A percentile compares a stretch with the other conserved stretches of the same genome.
These are phyloP conservation scores for Eulemur mongoz DNA, from an alignment of 2,797 vertebrate genomes.

Conservation along the genomic window DNA sequence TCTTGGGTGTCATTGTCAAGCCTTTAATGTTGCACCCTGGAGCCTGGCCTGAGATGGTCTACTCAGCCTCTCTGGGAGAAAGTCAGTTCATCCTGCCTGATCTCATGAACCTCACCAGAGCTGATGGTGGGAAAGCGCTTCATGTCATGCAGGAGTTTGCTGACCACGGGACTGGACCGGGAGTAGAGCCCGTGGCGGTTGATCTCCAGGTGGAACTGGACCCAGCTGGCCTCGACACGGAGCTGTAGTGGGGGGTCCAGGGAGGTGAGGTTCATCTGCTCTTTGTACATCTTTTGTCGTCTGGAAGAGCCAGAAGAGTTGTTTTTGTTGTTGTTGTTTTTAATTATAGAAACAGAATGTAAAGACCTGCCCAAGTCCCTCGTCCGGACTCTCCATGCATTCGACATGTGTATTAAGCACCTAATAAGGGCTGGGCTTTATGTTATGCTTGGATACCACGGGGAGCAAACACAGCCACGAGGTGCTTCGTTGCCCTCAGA, in stretches of 20 bases:
- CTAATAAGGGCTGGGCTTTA: neutral
- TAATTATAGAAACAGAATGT: fast-evolving
- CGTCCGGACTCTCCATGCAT: neutral
- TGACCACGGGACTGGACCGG: slow-evolving; percentile 85
- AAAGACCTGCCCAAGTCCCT: fast-evolving
- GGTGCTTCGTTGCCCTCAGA: neutral
- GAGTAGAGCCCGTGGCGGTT: slow-evolving; percentile 91
- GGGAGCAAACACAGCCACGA: fast-evolving
- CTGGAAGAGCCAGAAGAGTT: slow-evolving; percentile 65
- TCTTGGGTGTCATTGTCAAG: too few species aligned
- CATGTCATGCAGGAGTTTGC: slow-evolving; percentile 90
- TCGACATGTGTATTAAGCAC: neutral
- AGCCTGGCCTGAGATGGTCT: neutral
- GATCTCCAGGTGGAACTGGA: slow-evolving; percentile 96
- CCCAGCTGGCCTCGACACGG: slow-evolving; percentile 90
- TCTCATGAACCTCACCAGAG: slow-evolving; percentile 86
- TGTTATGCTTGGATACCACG: fast-evolving
- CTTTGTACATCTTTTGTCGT: slow-evolving; percentile 78
- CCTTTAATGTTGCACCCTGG: neutral
- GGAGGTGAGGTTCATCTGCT: slow-evolving; percentile 81
- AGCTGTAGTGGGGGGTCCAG: slow-evolving; percentile 74
- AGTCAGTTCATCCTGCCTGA: too few species aligned
- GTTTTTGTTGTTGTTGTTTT: neutral
- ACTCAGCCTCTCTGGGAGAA: neutral
- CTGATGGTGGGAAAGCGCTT: slow-evolving; percentile 84